Percentiles rank a stretch among this genome's conserved stretches.
phyloP scores from a whole-genome alignment of 2,797 vertebrate genomes.

The Phalloptychus januarius region DNA sequence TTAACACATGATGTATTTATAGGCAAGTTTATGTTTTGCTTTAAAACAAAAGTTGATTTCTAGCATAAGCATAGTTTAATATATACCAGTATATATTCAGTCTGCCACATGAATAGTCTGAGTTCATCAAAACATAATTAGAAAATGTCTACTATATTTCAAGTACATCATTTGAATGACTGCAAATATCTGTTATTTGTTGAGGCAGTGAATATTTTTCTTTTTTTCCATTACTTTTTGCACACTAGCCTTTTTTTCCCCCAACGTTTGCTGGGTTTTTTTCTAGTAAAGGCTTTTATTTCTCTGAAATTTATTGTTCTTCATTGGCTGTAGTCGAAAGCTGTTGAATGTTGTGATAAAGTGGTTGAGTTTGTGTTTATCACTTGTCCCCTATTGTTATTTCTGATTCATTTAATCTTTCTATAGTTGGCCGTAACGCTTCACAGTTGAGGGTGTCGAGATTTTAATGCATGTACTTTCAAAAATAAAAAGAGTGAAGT shows the following conservation, averaged over 20 bases:
- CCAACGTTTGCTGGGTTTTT: constrained; percentile 8
- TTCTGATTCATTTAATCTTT: no score
- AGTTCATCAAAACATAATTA: constrained; percentile 12
- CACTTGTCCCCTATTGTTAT: no score
- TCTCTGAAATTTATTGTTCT: constrained; percentile 30
- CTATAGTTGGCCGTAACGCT: no score
- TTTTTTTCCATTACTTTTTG: not conserved
- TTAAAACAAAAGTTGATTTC: not conserved
- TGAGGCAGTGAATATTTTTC: constrained; percentile 24
- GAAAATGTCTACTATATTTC: constrained; percentile 19
- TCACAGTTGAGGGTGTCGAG: not conserved
- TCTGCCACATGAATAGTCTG: no score
- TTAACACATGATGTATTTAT: not conserved
- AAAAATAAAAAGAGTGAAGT: constrained; percentile 11
- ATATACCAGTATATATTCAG: no score
- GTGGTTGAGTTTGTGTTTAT: no score
- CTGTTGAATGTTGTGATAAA: not conserved
- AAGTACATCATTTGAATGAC: constrained; percentile 32
- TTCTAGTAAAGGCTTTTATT: constrained; percentile 29
- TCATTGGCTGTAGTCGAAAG: not conserved
- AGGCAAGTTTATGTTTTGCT: not conserved
- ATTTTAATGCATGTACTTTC: constrained; percentile 30
- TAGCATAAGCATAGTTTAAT: not conserved
- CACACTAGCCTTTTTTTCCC: not conserved
- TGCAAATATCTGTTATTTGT: constrained; percentile 34